Percentiles rank a stretch among this genome's conserved stretches.
Evolutionary conservation across 2,888 invertebrate species (phyloP).

Genomic region (Sphaerophoria rueppellii): DNA sequence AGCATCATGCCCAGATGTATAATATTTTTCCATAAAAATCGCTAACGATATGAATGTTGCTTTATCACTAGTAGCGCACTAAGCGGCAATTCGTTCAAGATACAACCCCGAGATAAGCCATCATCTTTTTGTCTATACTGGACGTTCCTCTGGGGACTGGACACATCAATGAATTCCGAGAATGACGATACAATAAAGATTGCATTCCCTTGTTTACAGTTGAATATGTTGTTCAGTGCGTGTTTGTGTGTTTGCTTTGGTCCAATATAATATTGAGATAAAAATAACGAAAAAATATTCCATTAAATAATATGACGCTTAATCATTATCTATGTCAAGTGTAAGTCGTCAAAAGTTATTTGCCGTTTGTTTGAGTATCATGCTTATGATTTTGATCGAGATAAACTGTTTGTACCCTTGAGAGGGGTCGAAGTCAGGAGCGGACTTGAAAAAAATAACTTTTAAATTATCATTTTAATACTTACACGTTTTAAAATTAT

Average conservation of each 20-base stretch:
- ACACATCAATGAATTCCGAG: neutral
- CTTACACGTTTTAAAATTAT: too few species aligned
- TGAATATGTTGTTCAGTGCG: neutral
- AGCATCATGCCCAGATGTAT: constrained; percentile 3
- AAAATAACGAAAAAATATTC: constrained; percentile 3
- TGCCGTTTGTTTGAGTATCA: constrained; percentile 11
- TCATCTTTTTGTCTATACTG: neutral
- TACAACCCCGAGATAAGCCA: neutral
- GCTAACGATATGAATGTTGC: constrained; percentile 5
- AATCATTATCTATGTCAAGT: constrained; percentile 51
- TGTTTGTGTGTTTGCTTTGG: neutral
- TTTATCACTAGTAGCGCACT: constrained; percentile 26
- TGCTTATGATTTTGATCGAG: neutral
- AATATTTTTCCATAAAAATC: constrained; percentile 31
- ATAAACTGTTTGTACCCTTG: neutral
- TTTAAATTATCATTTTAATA: too few species aligned
- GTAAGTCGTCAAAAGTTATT: constrained; percentile 13
- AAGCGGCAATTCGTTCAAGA: neutral
- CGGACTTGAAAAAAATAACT: neutral
- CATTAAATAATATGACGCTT: constrained; percentile 1
- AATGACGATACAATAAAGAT: neutral
- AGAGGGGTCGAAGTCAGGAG: neutral
- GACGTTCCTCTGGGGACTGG: neutral
- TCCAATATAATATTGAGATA: constrained; percentile 23
- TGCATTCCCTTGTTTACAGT: neutral